Evolutionary conservation across 1,140 invertebrate genomes (phyloP), one percentile per base, ranked within the genome.

Genomic region (Paracyclopina nana): DNA sequence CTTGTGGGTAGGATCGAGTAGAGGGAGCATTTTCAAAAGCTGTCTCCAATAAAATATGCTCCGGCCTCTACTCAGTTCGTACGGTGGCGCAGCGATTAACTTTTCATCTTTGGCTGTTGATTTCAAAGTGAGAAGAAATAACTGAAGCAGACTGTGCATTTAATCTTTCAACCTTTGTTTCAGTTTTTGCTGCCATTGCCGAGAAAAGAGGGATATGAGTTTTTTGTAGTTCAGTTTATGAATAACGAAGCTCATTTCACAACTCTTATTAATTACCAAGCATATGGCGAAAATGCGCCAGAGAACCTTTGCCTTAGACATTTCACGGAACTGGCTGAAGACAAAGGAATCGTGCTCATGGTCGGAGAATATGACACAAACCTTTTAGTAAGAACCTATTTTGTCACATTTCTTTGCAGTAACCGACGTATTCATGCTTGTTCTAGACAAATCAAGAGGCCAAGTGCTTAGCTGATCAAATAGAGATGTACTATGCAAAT

Each of bases 271-370:
- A 81, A 80, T 63, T 91, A 80, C 63, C 85, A 83, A 72, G 73
- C 80, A 1, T 79, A 87, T 58, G 79, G 85, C 63, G 87, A 90
- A 68, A 86, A 88, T 71, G 79, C 85, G 0, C 85, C 84, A 0
- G 82, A 87, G 62, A 88, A 84, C 64, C 65, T 92, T 16, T 80
- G 77, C 1, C 68, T 91, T 55, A 72, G 75, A 3, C 80, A 88
- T 63, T 91, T 82, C 57, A 75, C 75, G 11, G 87, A 92, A 60
- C 68, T 86, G 6, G 68, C 68, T 57, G 70, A 77, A 26, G 69
- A 72, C 27, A 87, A 88, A 65, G 78, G 74, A 6, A 71, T 90
- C 46, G 73, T 90, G 20, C 62, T 90, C 16, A 85, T 90, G 82
- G 71, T 75, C 50, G 86, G 85, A 31, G 82, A 88, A 64, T 90